Conservation (phyloP, 2,888 invertebrate genomes). For the Pristionchus exspectatus region DNA sequence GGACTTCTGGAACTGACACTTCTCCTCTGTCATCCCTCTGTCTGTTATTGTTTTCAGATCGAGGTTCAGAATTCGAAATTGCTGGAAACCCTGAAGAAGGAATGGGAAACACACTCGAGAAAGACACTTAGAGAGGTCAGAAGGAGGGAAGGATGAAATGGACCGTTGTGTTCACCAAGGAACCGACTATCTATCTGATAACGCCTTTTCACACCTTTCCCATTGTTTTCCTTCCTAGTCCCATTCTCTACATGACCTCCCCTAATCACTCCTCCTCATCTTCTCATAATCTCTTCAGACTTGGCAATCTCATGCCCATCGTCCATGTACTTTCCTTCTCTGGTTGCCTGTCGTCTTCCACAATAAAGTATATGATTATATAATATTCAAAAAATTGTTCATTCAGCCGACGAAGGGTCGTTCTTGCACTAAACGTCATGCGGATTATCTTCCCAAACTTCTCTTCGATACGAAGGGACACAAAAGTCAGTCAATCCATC, state of each 20-base stretch:
- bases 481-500: constrained; percentile 14
- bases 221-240: background rate
- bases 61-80: constrained; percentile 20
- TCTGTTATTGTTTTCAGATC: constrained; percentile 36
- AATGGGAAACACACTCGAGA: constrained; percentile 39
- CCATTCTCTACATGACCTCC: background rate
- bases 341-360: constrained; percentile 50
- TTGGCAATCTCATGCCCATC: constrained; percentile 19
- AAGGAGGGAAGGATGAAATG: background rate
- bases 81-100: constrained; percentile 29
- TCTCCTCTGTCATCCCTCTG: background rate
- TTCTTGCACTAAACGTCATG: constrained; percentile 32
- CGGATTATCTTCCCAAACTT: constrained; percentile 40
- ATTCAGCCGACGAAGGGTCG: constrained; percentile 45
- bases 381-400: background rate
- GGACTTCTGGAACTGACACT: background rate
- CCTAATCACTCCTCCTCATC: background rate
- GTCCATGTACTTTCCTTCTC: constrained; percentile 19
- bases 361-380: background rate
- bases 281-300: constrained; percentile 6
- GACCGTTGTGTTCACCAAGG: background rate
- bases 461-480: constrained; percentile 49
- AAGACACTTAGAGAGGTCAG: constrained; percentile 13
- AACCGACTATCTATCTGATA: background rate
- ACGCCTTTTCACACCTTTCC: background rate